These are phyloP conservation scores for Drosophila glabriapex DNA, from an alignment of 2,888 invertebrate genomes.

Conservation along the genomic window DNA sequence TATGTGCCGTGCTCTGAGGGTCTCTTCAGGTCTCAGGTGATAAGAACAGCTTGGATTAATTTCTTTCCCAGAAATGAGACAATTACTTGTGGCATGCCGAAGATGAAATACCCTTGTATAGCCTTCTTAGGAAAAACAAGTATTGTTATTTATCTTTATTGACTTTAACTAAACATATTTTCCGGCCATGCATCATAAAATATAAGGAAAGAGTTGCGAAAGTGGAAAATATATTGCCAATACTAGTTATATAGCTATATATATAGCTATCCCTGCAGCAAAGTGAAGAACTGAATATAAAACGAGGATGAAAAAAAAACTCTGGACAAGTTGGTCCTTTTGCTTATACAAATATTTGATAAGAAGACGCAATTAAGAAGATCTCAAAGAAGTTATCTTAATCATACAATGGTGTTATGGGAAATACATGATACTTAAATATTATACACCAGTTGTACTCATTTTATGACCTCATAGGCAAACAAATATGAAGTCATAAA, in stretches of 20 bases:
- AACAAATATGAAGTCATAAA: not conserved
- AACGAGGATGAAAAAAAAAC: not conserved
- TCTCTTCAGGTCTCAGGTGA: conserved; percentile 35
- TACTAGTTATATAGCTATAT: not conserved
- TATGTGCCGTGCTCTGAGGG: conserved; percentile 55
- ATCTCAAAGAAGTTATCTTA: not conserved
- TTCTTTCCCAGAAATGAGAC: not conserved
- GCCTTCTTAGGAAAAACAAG: not conserved
- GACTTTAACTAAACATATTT: not conserved
- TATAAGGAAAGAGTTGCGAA: not conserved
- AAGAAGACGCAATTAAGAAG: not conserved
- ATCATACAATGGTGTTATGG: too few species aligned
- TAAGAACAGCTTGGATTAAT: conserved; percentile 33
- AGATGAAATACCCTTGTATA: not conserved
- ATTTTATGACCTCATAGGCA: not conserved
- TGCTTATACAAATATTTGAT: not conserved
- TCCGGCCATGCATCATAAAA: not conserved
- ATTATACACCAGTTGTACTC: not conserved
- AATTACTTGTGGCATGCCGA: not conserved
- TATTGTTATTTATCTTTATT: not conserved
- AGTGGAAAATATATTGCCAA: not conserved
- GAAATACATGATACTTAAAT: not conserved
- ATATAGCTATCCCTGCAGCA: not conserved
- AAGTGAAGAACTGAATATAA: not conserved
- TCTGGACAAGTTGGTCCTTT: not conserved